A percentile compares a stretch with the other conserved stretches of the same genome.
Conservation (phyloP, 2,113 vertebrate genomes). For the Asarcornis scutulata region DNA sequence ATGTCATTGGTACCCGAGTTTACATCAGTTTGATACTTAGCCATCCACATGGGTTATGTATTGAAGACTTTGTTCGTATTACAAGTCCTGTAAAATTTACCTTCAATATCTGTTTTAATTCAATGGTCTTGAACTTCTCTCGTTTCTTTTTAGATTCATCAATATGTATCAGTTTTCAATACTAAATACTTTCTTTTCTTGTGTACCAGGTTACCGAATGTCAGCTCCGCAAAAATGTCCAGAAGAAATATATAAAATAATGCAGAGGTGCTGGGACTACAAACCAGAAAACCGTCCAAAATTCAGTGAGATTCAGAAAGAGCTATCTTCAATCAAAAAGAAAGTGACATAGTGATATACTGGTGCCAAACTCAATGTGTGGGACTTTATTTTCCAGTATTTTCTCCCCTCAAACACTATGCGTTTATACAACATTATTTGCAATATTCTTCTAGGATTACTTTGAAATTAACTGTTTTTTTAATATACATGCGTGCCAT, state of each 20-base stretch:
- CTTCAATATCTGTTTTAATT: neutral
- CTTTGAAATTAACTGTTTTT: constrained; percentile 56
- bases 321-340: constrained; percentile 87
- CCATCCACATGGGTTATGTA: neutral
- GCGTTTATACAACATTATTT: constrained; percentile 64
- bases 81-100: neutral
- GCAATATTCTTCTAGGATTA: constrained; percentile 68
- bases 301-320: constrained; percentile 91
- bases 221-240: constrained; percentile 93
- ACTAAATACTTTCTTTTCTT: constrained; percentile 9
- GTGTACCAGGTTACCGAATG: constrained; percentile 91
- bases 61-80: neutral
- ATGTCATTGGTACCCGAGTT: neutral
- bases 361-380: neutral
- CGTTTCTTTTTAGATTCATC: neutral
- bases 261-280: constrained; percentile 96
- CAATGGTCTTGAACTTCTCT: neutral
- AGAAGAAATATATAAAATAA: constrained; percentile 93
- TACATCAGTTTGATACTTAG: neutral
- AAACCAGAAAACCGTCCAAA: constrained; percentile 93
- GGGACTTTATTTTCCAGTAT: constrained; percentile 55
- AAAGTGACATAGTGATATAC: constrained; percentile 77
- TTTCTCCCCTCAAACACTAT: constrained; percentile 57
- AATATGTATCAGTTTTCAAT: neutral
- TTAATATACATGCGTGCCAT: constrained; percentile 32